These are phyloP conservation scores for Chunga burmeisteri DNA, from an alignment of 2,113 vertebrate species.

Conservation along the genomic window DNA sequence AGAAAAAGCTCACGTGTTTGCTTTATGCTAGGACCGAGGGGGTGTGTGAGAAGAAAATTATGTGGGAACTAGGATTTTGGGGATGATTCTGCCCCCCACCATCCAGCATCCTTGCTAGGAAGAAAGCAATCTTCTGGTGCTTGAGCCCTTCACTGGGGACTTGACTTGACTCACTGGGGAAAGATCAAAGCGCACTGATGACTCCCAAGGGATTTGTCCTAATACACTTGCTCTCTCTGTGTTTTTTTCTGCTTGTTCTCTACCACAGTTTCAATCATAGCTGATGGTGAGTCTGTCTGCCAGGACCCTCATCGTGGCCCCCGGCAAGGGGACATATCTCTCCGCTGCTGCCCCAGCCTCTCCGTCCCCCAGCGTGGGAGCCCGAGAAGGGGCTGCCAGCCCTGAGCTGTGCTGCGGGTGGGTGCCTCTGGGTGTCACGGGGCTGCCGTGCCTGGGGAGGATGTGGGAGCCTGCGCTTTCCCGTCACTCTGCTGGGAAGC, in stretches of 20 bases:
- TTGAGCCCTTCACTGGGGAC: not conserved
- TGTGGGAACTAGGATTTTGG: not conserved
- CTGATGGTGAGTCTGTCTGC: not conserved
- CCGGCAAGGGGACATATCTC: fast-evolving
- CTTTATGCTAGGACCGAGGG: fast-evolving
- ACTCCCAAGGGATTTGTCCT: not conserved
- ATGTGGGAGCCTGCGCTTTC: not conserved
- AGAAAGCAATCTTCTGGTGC: not conserved
- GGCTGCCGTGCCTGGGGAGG: too few relatives aligned
- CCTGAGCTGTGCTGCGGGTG: not conserved
- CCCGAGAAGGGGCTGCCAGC: not conserved
- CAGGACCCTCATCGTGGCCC: fast-evolving
- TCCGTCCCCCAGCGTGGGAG: not conserved
- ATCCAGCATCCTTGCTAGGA: not conserved
- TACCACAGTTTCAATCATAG: fast-evolving
- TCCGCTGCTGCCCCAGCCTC: not conserved
- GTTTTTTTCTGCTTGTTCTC: not conserved
- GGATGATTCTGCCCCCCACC: not conserved
- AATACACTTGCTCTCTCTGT: not conserved
- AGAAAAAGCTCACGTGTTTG: fast-evolving
- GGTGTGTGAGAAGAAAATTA: not conserved
- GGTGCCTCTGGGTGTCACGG: not conserved
- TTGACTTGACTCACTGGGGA: not conserved
- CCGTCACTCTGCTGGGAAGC: too few relatives aligned
- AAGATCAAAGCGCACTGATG: not conserved